Evolutionary conservation across 2,797 vertebrate genomes (phyloP), one percentile per base, ranked within the genome.

Genomic region (Enteromius unitaeniatus): DNA sequence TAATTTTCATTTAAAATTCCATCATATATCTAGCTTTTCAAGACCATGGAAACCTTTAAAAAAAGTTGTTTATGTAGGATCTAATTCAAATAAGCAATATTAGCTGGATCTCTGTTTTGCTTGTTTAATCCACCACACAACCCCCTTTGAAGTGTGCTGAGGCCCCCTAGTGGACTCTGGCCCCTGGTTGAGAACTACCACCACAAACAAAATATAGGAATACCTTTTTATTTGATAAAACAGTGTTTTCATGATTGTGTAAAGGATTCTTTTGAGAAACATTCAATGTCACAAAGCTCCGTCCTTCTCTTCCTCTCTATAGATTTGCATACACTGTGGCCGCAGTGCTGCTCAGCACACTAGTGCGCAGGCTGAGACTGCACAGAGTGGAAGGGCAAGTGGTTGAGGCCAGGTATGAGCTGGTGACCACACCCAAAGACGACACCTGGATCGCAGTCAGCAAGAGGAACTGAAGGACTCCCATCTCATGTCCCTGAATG

Each of bases 371-470:
- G 83, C 92, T 99, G 26, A 92, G 92, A 88, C 91, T 99, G 1
- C 93, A 95, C 47, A 91, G 91, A 34, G 91, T 97, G 84, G 87
- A 96, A 86, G 96, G 95, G 14, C 97, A 98, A 90, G 93, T 95
- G 72, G 92, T 94, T 86, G 97, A 99, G 91, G 95, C 96, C 84
- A 95, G 95, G 49, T 98, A 96, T 4, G 96, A 98, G 88, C 95
- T 99, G 88, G 98, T 99, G 75, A 96, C 97, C 51, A 96, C 96
- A 0, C 96, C 96, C 0, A 99, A 96, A 88, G 98, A 99, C 15
- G 98, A 99, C 91, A 96, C 96, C 65, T 99, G 98, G 98, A 95
- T 99, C 91, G 97, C 95, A 0, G 92, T 98, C 89, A 96, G 95
- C 92, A 95, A 93, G 85, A 96, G 97, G 89, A 94, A 90, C 79